These are phyloP conservation scores for Arctocebus calabarensis DNA, from an alignment of 2,797 vertebrate genomes.

Conservation along the genomic window DNA sequence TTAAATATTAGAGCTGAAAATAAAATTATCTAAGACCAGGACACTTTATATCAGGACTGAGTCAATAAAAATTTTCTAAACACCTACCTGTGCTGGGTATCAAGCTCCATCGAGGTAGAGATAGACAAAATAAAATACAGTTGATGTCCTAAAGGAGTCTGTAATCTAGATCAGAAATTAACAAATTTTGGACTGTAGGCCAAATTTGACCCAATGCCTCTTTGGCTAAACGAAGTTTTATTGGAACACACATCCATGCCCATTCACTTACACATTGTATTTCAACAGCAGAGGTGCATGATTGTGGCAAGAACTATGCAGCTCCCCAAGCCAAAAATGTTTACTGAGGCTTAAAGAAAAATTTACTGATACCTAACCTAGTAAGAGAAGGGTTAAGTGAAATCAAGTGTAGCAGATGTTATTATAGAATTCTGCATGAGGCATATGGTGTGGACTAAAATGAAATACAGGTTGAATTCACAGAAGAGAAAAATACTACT, in stretches of 20 bases:
- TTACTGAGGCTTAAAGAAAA: neutral
- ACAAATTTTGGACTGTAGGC: neutral
- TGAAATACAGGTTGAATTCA: neutral
- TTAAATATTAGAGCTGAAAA: neutral
- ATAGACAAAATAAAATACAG: neutral
- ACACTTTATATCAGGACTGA: neutral
- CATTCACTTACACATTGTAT: neutral
- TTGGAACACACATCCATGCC: neutral
- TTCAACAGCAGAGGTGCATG: neutral
- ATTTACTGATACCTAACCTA: neutral
- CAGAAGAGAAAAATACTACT: neutral
- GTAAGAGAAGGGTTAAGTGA: neutral
- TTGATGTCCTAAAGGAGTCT: neutral
- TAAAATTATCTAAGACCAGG: neutral
- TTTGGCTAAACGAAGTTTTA: neutral
- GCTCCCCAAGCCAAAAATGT: neutral
- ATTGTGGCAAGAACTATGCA: neutral
- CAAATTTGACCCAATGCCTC: neutral
- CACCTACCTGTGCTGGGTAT: neutral
- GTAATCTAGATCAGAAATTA: neutral
- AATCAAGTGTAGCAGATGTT: neutral
- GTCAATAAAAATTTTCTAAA: constrained; percentile 24
- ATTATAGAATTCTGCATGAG: neutral
- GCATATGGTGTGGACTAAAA: neutral
- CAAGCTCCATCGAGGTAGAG: neutral